Evolutionary conservation across 2,113 vertebrate species (phyloP).

Genomic region (Apodemus speciosus): DNA sequence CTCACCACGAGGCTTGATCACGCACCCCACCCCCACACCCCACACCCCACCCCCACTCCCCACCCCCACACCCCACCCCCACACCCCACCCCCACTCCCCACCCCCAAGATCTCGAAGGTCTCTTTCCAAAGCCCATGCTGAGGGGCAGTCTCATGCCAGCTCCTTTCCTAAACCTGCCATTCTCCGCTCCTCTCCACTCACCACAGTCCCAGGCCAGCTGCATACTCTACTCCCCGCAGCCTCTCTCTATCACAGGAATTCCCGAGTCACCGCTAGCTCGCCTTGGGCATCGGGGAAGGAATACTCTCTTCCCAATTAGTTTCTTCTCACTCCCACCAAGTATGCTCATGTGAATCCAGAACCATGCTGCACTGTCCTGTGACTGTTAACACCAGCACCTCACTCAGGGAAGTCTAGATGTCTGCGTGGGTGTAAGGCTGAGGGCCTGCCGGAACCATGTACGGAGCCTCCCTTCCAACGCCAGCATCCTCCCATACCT

Average conservation of each 20-base stretch:
- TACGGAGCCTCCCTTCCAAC: no score
- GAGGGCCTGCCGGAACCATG: no score
- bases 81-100: no score
- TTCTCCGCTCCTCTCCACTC: neutral
- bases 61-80: no score
- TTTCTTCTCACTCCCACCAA: neutral
- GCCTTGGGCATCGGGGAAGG: no score
- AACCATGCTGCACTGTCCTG: neutral
- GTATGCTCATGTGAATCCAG: neutral
- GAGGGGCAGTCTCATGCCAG: neutral
- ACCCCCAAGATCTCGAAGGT: neutral
- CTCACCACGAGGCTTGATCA: neutral
- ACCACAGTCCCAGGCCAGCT: neutral
- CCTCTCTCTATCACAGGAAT: no score
- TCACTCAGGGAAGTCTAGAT: neutral
- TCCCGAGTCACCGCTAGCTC: neutral
- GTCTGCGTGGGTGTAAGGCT: accelerated
- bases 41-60: no score
- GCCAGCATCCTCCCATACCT: accelerated
- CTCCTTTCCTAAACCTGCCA: neutral
- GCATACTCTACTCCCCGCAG: neutral
- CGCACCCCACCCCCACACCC: neutral
- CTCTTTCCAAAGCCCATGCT: neutral
- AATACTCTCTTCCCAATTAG: neutral
- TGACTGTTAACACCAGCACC: neutral